These are phyloP conservation scores for Scaptodrosophila lebanonensis DNA, from an alignment of 1,140 invertebrate genomes.

Conservation along the genomic window DNA sequence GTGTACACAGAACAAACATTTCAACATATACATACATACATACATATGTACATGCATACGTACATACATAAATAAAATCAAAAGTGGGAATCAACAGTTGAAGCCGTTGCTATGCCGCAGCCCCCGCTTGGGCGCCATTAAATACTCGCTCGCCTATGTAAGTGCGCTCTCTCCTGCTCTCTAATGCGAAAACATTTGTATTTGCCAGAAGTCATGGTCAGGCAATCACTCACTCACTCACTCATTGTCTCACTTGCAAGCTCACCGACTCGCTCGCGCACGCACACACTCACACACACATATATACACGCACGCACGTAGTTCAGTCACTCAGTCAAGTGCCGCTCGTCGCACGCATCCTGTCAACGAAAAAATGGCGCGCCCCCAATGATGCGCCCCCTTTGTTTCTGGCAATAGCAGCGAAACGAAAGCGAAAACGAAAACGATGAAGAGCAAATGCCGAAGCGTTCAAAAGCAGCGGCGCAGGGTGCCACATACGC, in stretches of 20 bases:
- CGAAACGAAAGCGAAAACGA: too few relatives aligned
- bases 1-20: too few relatives aligned
- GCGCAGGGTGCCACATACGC: too few relatives aligned
- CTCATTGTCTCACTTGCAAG: slow-evolving; percentile 1
- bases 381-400: too few relatives aligned
- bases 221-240: slow-evolving; percentile 34
- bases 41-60: background rate
- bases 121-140: too few relatives aligned
- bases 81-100: slow-evolving; percentile 60
- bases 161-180: background rate
- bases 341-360: background rate
- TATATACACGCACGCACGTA: background rate
- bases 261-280: slow-evolving; percentile 11
- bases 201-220: slow-evolving; percentile 56
- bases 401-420: too few relatives aligned
- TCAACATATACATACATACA: slow-evolving; percentile 1
- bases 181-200: slow-evolving; percentile 14
- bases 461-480: too few relatives aligned
- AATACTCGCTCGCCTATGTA: too few relatives aligned
- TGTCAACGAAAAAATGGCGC: slow-evolving; percentile 3
- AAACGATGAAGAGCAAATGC: too few relatives aligned
- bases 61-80: slow-evolving; percentile 3
- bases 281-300: background rate
- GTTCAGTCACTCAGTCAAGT: background rate
- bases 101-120: slow-evolving; percentile 13